Conservation (phyloP, 2,888 invertebrate genomes). For the Phengaris arion region DNA sequence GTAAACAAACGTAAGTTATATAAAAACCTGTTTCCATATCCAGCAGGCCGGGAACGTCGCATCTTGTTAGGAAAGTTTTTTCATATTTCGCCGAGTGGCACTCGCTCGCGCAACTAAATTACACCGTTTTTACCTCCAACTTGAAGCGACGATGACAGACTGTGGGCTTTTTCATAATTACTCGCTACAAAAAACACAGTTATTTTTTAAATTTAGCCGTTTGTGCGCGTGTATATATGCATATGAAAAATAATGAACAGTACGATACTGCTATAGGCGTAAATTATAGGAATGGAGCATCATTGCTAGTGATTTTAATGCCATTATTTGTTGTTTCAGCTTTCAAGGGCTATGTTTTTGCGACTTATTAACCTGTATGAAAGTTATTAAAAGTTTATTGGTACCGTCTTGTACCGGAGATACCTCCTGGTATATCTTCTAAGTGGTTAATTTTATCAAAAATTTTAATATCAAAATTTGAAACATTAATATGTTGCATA, state of each 20-base stretch:
- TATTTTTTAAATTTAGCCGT: neutral
- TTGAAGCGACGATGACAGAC: constrained; percentile 12
- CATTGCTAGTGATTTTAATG: neutral
- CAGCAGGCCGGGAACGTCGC: neutral
- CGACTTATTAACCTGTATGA: neutral
- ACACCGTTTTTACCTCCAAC: constrained; percentile 8
- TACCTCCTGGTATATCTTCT: too few species aligned
- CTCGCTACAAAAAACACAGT: neutral
- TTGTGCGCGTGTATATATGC: neutral
- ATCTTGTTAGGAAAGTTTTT: constrained; percentile 26
- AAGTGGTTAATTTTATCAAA: too few species aligned
- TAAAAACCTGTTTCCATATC: constrained; percentile 7
- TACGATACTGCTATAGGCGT: too few species aligned
- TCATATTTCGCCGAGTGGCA: constrained; percentile 25
- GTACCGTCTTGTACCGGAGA: too few species aligned
- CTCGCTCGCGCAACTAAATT: constrained; percentile 24
- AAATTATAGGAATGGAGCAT: too few species aligned
- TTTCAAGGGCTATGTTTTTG: neutral
- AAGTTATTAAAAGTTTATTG: constrained; percentile 1
- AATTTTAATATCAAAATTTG: too few species aligned
- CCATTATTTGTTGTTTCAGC: neutral
- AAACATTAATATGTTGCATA: too few species aligned
- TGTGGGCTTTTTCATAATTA: constrained; percentile 13
- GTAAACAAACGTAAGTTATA: neutral
- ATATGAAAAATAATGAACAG: neutral